Percentiles rank a stretch among this genome's conserved stretches.
Evolutionary conservation across 2,113 vertebrate species (phyloP).

Genomic region (Oncorhynchus nerka): DNA sequence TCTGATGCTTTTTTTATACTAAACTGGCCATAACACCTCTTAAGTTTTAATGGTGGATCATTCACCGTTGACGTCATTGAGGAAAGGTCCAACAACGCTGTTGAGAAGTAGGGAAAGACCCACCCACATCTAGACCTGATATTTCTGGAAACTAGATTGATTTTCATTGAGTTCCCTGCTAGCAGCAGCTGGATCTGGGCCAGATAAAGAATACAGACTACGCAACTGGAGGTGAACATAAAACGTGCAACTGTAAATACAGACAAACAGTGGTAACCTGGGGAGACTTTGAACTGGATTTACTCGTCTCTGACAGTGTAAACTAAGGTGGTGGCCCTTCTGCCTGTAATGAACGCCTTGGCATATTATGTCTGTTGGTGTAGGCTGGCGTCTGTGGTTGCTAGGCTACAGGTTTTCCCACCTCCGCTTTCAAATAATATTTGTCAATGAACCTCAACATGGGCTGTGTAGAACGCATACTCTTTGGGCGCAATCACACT

Average conservation of each 20-base stretch:
- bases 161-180: no score
- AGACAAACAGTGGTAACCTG: background rate
- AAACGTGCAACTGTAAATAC: background rate
- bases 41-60: no score
- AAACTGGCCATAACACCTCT: no score
- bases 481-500: no score
- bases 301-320: background rate
- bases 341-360: background rate
- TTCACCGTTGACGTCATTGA: background rate
- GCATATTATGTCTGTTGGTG: background rate
- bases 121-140: background rate
- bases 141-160: no score
- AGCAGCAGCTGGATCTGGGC: background rate
- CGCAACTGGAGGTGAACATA: background rate
- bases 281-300: background rate
- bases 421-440: no score
- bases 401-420: no score
- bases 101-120: background rate
- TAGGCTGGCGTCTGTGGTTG: no score
- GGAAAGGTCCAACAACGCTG: background rate
- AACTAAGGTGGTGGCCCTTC: background rate
- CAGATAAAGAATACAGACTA: background rate
- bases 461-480: no score
- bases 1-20: no score
- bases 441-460: no score